Evolutionary conservation across 1,140 invertebrate species (phyloP).

Genomic region (Stegodyphus mimosarum): DNA sequence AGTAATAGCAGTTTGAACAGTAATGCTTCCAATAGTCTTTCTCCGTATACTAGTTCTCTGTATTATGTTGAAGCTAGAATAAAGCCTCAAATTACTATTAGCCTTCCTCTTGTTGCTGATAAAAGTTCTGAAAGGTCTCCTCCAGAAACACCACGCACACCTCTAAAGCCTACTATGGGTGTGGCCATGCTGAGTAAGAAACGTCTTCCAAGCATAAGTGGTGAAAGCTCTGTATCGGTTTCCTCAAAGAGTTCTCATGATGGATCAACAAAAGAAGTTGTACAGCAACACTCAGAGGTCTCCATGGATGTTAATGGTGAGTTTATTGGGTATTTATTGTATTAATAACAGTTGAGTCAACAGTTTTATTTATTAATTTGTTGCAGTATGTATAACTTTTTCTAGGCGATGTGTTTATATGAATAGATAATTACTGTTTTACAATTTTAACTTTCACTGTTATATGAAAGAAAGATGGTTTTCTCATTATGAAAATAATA

Average conservation of each 20-base stretch:
- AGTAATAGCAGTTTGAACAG: slow-evolving; percentile 55
- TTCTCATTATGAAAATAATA: not conserved
- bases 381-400: not conserved
- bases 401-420: not conserved
- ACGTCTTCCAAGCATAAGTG: slow-evolving; percentile 49
- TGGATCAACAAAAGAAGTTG: slow-evolving; percentile 10
- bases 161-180: slow-evolving; percentile 59
- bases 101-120: slow-evolving; percentile 45
- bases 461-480: not conserved
- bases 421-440: not conserved
- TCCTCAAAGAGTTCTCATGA: slow-evolving; percentile 51
- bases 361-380: not conserved
- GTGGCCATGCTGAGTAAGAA: slow-evolving; percentile 59
- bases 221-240: slow-evolving; percentile 35
- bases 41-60: slow-evolving; percentile 29
- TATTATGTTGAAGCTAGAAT: slow-evolving; percentile 56
- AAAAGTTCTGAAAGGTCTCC: slow-evolving; percentile 27
- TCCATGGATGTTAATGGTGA: slow-evolving; percentile 45
- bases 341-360: not conserved
- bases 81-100: slow-evolving; percentile 55
- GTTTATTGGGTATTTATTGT: not conserved
- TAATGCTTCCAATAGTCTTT: slow-evolving; percentile 13
- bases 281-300: slow-evolving; percentile 10
- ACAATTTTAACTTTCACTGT: not conserved
- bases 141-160: slow-evolving; percentile 42